Evolutionary conservation across 2,113 vertebrate species (phyloP).

Genomic region (Cottus gobio): DNA sequence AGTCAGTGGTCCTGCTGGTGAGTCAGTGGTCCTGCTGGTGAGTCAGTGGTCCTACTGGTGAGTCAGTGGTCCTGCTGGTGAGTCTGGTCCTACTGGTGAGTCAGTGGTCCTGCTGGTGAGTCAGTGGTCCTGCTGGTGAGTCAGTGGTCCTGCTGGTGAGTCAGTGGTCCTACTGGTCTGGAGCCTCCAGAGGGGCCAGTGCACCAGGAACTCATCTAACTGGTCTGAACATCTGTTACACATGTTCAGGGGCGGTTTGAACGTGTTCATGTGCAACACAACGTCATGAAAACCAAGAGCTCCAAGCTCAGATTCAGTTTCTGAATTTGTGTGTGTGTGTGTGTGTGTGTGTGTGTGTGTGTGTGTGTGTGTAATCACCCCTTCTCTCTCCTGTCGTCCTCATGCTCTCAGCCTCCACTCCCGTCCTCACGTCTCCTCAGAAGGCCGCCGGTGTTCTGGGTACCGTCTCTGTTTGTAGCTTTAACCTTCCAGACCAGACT

Average conservation of each 20-base stretch:
- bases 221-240: too few species aligned
- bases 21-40: slow-evolving; percentile 87
- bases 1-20: slow-evolving; percentile 87
- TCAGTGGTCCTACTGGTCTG: slow-evolving; percentile 25
- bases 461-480: too few species aligned
- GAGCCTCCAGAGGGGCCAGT: too few species aligned
- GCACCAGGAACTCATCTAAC: neutral
- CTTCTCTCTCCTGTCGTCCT: slow-evolving; percentile 21
- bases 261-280: neutral
- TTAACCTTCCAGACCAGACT: too few species aligned
- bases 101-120: slow-evolving; percentile 87
- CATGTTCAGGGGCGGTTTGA: too few species aligned
- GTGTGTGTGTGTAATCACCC: neutral
- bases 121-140: slow-evolving; percentile 87
- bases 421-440: slow-evolving; percentile 58
- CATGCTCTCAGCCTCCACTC: slow-evolving; percentile 54
- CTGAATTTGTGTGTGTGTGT: neutral
- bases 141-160: slow-evolving; percentile 87
- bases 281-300: neutral
- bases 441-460: slow-evolving; percentile 54
- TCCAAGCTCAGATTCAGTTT: neutral
- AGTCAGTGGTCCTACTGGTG: slow-evolving; percentile 86
- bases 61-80: too few species aligned
- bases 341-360: neutral
- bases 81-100: slow-evolving; percentile 91